Evolutionary conservation across 2,888 invertebrate species (phyloP).

Genomic region (Xestobium rufovillosum): DNA sequence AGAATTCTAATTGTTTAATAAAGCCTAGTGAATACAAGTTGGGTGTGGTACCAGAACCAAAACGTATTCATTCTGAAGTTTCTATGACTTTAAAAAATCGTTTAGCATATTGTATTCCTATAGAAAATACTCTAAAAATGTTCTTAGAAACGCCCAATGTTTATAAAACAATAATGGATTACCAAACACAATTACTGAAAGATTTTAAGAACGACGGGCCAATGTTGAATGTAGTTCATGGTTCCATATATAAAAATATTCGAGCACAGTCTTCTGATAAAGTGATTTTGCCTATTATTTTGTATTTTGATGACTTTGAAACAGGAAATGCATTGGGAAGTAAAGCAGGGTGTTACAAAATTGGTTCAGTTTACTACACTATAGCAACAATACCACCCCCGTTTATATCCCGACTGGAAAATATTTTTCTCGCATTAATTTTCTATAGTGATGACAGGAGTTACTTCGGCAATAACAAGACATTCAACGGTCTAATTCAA

Average conservation of each 20-base stretch:
- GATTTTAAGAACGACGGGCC: too few species aligned
- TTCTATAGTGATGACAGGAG: conserved; percentile 20
- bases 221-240: conserved; percentile 3
- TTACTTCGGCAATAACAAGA: conserved; percentile 17
- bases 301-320: conserved; percentile 26
- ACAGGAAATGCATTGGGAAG: conserved; percentile 24
- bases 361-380: conserved; percentile 23
- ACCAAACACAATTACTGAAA: conserved; percentile 1
- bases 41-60: too few species aligned
- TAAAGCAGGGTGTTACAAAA: conserved; percentile 23
- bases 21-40: neutral
- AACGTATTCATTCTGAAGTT: too few species aligned
- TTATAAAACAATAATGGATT: conserved; percentile 4
- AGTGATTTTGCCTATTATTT: conserved; percentile 18
- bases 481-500: conserved; percentile 19
- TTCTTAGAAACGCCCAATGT: conserved; percentile 6
- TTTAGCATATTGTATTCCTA: too few species aligned
- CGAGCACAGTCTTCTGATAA: too few species aligned
- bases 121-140: too few species aligned
- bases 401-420: conserved; percentile 19
- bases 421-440: conserved; percentile 20
- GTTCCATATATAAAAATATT: conserved; percentile 4
- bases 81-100: too few species aligned
- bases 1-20: neutral
- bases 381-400: conserved; percentile 20